A percentile compares a stretch with the other conserved stretches of the same genome.
phyloP scores from a whole-genome alignment of 2,888 invertebrate species.

The Steinernema hermaphroditum region DNA sequence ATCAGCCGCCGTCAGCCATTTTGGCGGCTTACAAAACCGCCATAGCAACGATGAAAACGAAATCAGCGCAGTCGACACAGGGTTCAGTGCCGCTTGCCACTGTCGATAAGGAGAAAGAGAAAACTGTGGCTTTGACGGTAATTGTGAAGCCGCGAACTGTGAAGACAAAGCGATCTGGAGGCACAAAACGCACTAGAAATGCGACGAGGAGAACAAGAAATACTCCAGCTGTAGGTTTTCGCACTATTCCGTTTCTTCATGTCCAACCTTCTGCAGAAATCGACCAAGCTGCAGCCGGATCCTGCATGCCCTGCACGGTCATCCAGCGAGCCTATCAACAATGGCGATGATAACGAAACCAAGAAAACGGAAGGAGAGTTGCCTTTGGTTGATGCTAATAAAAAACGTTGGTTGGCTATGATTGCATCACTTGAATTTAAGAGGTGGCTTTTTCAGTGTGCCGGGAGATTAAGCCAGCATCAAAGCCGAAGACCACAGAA shows the following conservation, averaged over 20 bases:
- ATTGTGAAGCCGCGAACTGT: no score
- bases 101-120: no score
- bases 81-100: no score
- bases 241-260: no score
- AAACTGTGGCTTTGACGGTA: no score
- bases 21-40: not conserved
- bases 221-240: not conserved
- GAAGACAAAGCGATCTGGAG: not conserved
- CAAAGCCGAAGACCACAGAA: no score
- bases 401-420: no score
- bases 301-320: not conserved
- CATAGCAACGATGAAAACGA: not conserved
- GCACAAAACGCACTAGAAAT: not conserved
- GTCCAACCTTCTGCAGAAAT: no score
- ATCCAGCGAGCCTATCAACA: not conserved
- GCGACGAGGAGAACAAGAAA: not conserved
- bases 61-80: not conserved
- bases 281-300: not conserved
- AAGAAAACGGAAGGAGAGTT: not conserved
- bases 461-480: no score
- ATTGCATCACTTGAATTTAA: no score
- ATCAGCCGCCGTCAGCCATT: not conserved
- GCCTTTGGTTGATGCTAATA: not conserved
- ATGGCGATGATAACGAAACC: not conserved
- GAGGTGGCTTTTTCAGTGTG: no score